phyloP scores from a whole-genome alignment of 2,797 vertebrate genomes.

The Bothrops alternatus region DNA sequence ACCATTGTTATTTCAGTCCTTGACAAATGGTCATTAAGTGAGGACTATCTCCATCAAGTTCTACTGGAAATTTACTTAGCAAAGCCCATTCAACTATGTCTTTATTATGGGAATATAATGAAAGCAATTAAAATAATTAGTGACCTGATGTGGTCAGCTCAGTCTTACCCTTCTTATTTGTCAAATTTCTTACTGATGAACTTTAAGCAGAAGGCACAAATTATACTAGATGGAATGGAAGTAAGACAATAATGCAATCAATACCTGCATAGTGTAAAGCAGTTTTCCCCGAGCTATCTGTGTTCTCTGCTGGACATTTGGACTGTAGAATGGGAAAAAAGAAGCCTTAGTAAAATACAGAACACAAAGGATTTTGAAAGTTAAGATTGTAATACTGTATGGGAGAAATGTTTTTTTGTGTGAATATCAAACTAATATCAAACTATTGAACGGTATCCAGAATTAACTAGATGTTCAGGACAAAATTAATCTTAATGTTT shows the following conservation, averaged over 20 bases:
- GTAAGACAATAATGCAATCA: conserved; percentile 32
- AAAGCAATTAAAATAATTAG: background rate
- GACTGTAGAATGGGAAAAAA: conserved; percentile 69
- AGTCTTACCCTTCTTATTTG: background rate
- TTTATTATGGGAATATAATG: background rate
- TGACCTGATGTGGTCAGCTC: background rate
- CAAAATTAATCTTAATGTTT: background rate
- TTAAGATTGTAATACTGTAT: background rate
- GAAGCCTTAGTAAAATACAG: background rate
- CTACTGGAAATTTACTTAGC: background rate
- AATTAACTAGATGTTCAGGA: background rate
- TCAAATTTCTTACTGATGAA: background rate
- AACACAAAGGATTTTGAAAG: conserved; percentile 6
- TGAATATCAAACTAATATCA: background rate
- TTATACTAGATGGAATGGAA: background rate
- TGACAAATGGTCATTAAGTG: background rate
- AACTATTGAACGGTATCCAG: background rate
- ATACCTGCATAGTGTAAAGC: conserved; percentile 92
- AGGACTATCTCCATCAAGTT: background rate
- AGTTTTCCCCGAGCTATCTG: conserved; percentile 83
- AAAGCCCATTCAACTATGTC: background rate
- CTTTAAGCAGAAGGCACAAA: background rate
- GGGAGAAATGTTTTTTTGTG: background rate
- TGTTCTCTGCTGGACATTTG: conserved; percentile 81
- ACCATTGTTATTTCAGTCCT: background rate